These are phyloP conservation scores for Globia sparganii DNA, from an alignment of 2,888 invertebrate genomes.

Conservation along the genomic window DNA sequence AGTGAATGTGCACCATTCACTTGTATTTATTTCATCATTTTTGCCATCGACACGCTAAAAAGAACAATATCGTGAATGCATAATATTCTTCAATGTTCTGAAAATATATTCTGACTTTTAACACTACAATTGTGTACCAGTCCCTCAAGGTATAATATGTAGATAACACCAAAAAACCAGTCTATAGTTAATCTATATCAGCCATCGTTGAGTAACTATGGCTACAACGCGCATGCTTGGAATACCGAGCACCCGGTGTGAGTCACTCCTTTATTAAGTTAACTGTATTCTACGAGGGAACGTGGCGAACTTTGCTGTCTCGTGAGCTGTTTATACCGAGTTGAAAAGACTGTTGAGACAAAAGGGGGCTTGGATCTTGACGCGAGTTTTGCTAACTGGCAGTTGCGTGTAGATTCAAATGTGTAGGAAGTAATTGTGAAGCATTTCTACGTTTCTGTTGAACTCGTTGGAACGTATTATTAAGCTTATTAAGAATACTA, in stretches of 20 bases:
- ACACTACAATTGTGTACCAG: neutral
- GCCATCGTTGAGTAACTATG: constrained; percentile 39
- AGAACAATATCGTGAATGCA: neutral
- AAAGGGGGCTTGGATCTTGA: constrained; percentile 3
- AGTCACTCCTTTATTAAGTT: constrained; percentile 43
- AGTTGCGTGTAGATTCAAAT: neutral
- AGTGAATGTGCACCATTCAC: no score
- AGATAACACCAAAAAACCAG: constrained; percentile 32
- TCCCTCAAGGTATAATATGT: neutral
- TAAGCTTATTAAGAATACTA: neutral
- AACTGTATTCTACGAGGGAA: constrained; percentile 34
- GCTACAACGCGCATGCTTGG: constrained; percentile 21
- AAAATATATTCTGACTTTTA: neutral
- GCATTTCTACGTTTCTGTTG: neutral
- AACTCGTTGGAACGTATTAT: no score
- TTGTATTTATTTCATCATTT: no score
- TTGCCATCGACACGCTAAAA: neutral
- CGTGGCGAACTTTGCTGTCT: constrained; percentile 7
- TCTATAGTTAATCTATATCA: constrained; percentile 32
- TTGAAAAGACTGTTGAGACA: constrained; percentile 21
- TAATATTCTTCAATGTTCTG: neutral
- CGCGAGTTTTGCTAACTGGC: neutral
- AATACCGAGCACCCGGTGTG: constrained; percentile 47
- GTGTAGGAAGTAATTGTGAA: neutral
- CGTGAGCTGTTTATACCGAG: neutral